Percentiles rank a stretch among this genome's conserved stretches.
These are phyloP conservation scores for Rhaphigaster nebulosa DNA, from an alignment of 2,888 invertebrate species.

Conservation along the genomic window DNA sequence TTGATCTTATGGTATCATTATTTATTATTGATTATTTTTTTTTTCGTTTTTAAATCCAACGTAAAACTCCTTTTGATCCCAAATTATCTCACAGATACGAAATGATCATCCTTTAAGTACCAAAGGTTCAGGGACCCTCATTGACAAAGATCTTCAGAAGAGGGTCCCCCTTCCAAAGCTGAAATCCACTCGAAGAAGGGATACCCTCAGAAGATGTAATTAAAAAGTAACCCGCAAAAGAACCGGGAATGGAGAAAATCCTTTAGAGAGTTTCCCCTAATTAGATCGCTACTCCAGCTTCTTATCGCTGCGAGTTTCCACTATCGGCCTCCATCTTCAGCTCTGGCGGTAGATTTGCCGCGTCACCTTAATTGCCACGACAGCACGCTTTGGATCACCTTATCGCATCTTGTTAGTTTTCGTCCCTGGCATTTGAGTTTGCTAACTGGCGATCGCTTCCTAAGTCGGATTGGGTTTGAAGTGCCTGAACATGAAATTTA, in stretches of 20 bases:
- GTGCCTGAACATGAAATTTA: background rate
- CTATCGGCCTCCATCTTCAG: constrained; percentile 21
- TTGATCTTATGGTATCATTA: too few relatives aligned
- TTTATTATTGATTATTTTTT: too few relatives aligned
- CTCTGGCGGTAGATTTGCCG: background rate
- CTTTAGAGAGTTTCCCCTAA: background rate
- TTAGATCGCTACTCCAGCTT: background rate
- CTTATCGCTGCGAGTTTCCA: background rate
- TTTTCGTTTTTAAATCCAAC: background rate
- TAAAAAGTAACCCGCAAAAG: constrained; percentile 21
- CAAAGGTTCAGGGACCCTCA: background rate
- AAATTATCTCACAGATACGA: background rate
- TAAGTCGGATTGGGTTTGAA: background rate
- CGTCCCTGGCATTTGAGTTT: background rate
- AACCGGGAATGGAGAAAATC: background rate
- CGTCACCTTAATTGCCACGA: constrained; percentile 47
- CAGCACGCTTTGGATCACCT: background rate
- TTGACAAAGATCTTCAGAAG: background rate
- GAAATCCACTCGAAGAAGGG: background rate
- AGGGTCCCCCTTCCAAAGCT: background rate
- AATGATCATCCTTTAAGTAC: background rate
- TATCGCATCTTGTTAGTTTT: constrained; percentile 34
- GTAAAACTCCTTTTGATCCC: background rate
- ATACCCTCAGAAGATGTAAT: constrained; percentile 2
- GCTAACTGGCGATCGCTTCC: background rate